A percentile compares a stretch with the other conserved stretches of the same genome.
phyloP scores from a whole-genome alignment of 2,797 vertebrate species.

The Sphenopsis melanotis region DNA sequence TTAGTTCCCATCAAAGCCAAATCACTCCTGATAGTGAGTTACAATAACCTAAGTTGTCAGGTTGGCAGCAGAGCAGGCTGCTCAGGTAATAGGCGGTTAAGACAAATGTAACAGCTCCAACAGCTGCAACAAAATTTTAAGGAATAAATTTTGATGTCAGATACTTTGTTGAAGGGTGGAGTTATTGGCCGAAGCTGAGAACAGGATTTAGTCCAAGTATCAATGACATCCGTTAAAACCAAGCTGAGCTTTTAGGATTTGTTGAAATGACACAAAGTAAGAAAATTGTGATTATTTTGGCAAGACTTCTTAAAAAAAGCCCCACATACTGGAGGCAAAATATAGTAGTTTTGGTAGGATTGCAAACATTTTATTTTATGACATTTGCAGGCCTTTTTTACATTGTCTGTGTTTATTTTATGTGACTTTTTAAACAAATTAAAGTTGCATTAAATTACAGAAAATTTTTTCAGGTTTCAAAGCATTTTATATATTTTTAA shows the following conservation, averaged over 20 bases:
- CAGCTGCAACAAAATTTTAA: background rate
- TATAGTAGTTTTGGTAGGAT: background rate
- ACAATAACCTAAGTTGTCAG: background rate
- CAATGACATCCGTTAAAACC: background rate
- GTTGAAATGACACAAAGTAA: constrained; percentile 8
- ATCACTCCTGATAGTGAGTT: constrained; percentile 34
- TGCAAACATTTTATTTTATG: background rate
- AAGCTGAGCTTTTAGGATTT: background rate
- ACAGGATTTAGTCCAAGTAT: background rate
- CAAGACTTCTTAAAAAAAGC: background rate
- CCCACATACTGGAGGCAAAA: background rate
- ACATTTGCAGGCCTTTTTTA: constrained; percentile 1
- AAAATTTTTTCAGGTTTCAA: background rate
- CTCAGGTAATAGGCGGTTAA: background rate
- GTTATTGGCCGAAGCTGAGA: background rate
- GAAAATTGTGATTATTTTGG: constrained; percentile 53
- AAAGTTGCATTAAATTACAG: background rate
- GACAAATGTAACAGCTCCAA: background rate
- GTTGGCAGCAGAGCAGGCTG: background rate
- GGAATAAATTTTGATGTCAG: background rate
- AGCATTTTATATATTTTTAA: background rate
- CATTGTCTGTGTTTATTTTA: constrained; percentile 17
- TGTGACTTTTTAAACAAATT: background rate
- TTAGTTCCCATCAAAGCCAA: constrained; percentile 48
- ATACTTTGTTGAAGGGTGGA: background rate